These are phyloP conservation scores for Entosphenus tridentatus DNA, from an alignment of 2,113 vertebrate genomes.

Conservation along the genomic window DNA sequence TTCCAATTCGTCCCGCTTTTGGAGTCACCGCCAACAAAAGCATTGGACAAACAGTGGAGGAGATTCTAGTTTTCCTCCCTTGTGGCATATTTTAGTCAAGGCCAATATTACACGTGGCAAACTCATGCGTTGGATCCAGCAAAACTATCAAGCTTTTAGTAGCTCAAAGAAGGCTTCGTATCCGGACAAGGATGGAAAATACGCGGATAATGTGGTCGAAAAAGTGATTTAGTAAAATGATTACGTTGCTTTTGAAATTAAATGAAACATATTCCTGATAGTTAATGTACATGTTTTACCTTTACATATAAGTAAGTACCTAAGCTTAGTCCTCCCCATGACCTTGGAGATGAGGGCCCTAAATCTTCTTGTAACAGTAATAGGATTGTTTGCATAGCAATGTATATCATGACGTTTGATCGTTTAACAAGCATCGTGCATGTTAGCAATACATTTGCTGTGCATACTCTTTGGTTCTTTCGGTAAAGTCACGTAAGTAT, in stretches of 20 bases:
- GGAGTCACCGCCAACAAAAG: constrained; percentile 1
- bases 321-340: no score
- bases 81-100: not conserved
- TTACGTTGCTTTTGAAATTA: not conserved
- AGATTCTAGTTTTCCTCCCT: not conserved
- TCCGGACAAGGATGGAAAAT: not conserved
- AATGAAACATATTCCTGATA: no score
- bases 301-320: no score
- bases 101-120: not conserved
- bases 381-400: no score
- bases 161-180: not conserved
- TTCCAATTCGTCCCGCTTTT: not conserved
- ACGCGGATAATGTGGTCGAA: not conserved
- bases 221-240: not conserved
- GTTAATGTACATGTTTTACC: no score
- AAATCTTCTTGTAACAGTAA: no score
- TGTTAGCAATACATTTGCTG: no score
- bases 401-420: no score
- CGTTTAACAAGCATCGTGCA: no score
- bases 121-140: not conserved
- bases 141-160: not conserved
- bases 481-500: no score
- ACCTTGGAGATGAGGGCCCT: no score
- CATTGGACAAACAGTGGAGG: not conserved
- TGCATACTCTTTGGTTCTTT: no score